Base-by-base conservation (phyloP, 2,888 invertebrate genomes). In the Macaria liturata region DNA sequence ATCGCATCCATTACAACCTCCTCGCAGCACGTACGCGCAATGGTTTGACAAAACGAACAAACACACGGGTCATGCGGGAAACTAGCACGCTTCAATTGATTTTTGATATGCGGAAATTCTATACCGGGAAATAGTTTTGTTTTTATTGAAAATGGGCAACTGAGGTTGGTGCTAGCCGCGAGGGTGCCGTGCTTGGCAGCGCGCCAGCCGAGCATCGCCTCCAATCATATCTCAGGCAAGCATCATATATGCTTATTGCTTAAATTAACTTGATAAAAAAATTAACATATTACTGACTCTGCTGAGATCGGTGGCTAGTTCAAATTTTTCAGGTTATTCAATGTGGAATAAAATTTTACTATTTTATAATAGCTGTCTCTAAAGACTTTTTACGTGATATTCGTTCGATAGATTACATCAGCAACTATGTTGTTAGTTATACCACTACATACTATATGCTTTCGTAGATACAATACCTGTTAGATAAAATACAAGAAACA, bases 181-280 rank as follows among this genome's bases (percentile, higher is more conserved):
- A 53, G 44, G 46, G 46, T 52, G 42, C 48, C 49, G 45, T 54
- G 50, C 40, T 48, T 67, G 65, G 67, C 67, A 37, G 8, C 40
- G 46, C 40, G 65, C 67, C 67, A 67, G 53, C 34, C 40, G 61
- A 63, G 63, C 59, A 59, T 62, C 59, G 60, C 49, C 46, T 51
- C 54, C 54, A 54, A 59, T 51, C 55, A 49, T 53, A 57, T 54
- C 62, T 48, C 55, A 47, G 49, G 45, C 44, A 63, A 61, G 55
- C 59, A 55, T 54, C 55, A 55, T 57, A 49, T 46, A 59, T 49
- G 46, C 50, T 59, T 57, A 65, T 63, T 65, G 55, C 53, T 51
- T 57, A 58, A 62, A 58, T 65, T 52, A 59, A 57, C 53, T 54
- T 49, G 30, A 46, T 47, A 45, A 43, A 47, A 47, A 20, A 20